A percentile compares a stretch with the other conserved stretches of the same genome.
These are phyloP conservation scores for Liolophura sinensis DNA, from an alignment of 1,140 invertebrate genomes.

Conservation along the genomic window DNA sequence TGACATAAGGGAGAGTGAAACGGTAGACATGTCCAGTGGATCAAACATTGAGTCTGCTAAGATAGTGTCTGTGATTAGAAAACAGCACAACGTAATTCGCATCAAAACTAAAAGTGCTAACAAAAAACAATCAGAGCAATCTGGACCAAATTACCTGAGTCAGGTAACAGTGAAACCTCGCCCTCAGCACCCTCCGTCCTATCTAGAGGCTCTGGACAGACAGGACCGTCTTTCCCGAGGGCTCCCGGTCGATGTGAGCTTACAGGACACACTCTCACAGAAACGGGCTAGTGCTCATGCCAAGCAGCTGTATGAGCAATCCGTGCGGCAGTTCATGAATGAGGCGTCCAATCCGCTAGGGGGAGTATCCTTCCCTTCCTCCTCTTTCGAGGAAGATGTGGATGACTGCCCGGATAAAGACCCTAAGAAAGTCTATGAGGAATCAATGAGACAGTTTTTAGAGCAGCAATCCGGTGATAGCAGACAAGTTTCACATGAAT, in stretches of 20 bases:
- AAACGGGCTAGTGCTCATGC: slow-evolving; percentile 52
- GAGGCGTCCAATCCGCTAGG: slow-evolving; percentile 20
- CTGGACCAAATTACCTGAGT: not conserved
- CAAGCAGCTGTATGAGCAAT: slow-evolving; percentile 58
- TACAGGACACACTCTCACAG: slow-evolving; percentile 51
- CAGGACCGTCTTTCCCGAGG: slow-evolving; percentile 39
- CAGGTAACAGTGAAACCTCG: slow-evolving; percentile 10
- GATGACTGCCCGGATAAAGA: slow-evolving; percentile 21
- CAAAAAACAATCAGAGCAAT: not conserved
- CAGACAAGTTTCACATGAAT: too few species aligned
- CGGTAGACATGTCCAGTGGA: slow-evolving; percentile 3
- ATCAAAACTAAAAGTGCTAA: slow-evolving; percentile 3
- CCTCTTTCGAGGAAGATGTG: slow-evolving; percentile 17
- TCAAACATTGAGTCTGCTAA: not conserved
- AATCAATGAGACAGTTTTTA: slow-evolving; percentile 26
- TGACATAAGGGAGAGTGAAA: slow-evolving; percentile 24
- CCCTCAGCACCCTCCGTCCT: slow-evolving; percentile 44
- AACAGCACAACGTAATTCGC: slow-evolving; percentile 12
- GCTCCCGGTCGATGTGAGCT: slow-evolving; percentile 33
- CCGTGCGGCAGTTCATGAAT: slow-evolving; percentile 51
- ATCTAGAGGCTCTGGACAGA: slow-evolving; percentile 44
- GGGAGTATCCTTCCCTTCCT: not conserved
- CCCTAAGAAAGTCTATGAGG: slow-evolving; percentile 29
- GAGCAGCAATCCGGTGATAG: too few species aligned
- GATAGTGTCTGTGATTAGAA: slow-evolving; percentile 13